A percentile compares a stretch with the other conserved stretches of the same genome.
phyloP scores from a whole-genome alignment of 2,113 vertebrate genomes.

The Rhea americana region DNA sequence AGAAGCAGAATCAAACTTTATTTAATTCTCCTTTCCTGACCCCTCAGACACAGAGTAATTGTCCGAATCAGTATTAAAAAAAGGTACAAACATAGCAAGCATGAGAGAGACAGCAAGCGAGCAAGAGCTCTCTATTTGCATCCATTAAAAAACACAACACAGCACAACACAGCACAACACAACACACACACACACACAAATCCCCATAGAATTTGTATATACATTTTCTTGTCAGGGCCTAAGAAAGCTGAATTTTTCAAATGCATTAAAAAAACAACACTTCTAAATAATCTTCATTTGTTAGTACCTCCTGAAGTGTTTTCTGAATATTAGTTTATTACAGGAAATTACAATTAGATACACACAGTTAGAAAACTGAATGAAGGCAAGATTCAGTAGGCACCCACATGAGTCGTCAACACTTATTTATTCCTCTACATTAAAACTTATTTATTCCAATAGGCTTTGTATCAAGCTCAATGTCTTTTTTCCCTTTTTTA shows the following conservation, averaged over 20 bases:
- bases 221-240: background rate
- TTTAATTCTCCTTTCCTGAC: background rate
- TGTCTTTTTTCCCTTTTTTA: background rate
- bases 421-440: no score
- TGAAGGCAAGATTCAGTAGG: background rate
- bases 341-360: background rate
- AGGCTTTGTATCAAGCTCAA: background rate
- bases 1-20: background rate
- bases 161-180: no score
- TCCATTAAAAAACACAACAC: background rate
- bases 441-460: background rate
- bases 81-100: background rate
- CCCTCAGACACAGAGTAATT: background rate
- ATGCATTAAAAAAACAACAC: background rate
- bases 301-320: background rate
- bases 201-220: background rate
- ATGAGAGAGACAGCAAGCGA: no score
- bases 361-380: background rate
- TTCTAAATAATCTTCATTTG: background rate
- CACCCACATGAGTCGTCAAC: background rate
- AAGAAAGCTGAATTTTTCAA: background rate
- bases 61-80: background rate
- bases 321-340: background rate
- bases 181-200: no score
- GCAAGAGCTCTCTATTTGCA: background rate